Base-by-base conservation (phyloP, 35 echinoderm and acorn worm species). In the Heliocidaris erythrogramma region DNA sequence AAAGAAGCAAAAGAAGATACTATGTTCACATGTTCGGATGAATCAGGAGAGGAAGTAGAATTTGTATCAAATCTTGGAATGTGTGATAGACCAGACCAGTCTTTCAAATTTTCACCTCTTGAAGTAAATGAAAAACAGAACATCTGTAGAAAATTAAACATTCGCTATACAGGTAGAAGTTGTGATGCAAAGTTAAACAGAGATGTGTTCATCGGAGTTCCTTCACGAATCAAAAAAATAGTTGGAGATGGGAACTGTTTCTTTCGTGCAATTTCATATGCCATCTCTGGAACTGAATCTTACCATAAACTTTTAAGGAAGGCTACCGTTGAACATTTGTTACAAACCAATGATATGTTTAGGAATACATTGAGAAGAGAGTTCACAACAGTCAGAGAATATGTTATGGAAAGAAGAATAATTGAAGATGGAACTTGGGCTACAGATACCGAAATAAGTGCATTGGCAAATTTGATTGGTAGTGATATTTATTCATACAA, bases 161-260 rank as follows among this genome's bases (percentile, higher is more conserved):
- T 92, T 48, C 5, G 29, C n/a, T 86, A 87, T 49, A 29, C 30
- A 56, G 48, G 13, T 5, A 24, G 47, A 32, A 32, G 91, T 29
- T 29, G 5, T 0, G 7, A 86, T 49, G 17, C 10, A 86, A 59
- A 0, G 27, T 32, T 16, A 17, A 13, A 59, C 0, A 31, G 32
- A 88, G 61, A 86, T 53, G 30, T 11, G 49, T 7, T 0, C 42
- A 96, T 96, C 24, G 95, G 60, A 13, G 13, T 24, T 69, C 95
- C 95, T 0, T 10, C 2, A 49, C 14, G 29, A 2, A 84, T 95
- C 14, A 50, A 93, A 50, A 13, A 2, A 5, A 53, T 95, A n/a
- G 85, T 10, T 84, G 95, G 90, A 49, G 95, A 95, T 85, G 95
- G 95, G 24, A 95, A 95, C 35, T 95, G 95, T 86, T 95, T 29